Evolutionary conservation across 2,888 invertebrate genomes (phyloP).

Genomic region (Platycheirus rosarum): DNA sequence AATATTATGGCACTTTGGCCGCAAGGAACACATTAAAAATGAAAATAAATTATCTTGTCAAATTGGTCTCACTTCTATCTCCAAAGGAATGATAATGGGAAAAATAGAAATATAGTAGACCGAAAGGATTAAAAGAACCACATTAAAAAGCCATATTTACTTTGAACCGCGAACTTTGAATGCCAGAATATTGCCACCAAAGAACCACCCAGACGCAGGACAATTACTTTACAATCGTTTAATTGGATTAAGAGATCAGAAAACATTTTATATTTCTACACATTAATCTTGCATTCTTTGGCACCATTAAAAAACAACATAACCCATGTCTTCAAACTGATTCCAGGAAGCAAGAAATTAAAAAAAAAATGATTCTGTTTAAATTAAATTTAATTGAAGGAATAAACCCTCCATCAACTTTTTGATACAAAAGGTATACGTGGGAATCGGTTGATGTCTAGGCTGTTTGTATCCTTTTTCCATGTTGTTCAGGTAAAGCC

Average conservation of each 20-base stretch:
- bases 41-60: too few relatives aligned
- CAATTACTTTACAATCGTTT: constrained; percentile 64
- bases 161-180: too few relatives aligned
- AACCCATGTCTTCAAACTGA: background rate
- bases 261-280: constrained; percentile 26
- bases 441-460: constrained; percentile 48
- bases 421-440: constrained; percentile 29
- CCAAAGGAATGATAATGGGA: too few relatives aligned
- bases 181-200: too few relatives aligned
- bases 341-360: constrained; percentile 38
- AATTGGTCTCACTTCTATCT: too few relatives aligned
- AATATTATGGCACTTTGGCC: too few relatives aligned
- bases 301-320: too few relatives aligned
- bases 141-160: too few relatives aligned
- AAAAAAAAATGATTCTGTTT: constrained; percentile 46
- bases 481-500: constrained; percentile 13
- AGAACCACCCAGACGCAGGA: constrained; percentile 3
- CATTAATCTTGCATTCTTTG: constrained; percentile 52
- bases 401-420: constrained; percentile 58
- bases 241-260: constrained; percentile 72
- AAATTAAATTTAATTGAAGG: constrained; percentile 65
- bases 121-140: too few relatives aligned
- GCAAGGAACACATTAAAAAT: too few relatives aligned
- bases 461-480: constrained; percentile 39
- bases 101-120: background rate